Evolutionary conservation across 2,797 vertebrate genomes (phyloP).

Genomic region (Rhynchotus rufescens): DNA sequence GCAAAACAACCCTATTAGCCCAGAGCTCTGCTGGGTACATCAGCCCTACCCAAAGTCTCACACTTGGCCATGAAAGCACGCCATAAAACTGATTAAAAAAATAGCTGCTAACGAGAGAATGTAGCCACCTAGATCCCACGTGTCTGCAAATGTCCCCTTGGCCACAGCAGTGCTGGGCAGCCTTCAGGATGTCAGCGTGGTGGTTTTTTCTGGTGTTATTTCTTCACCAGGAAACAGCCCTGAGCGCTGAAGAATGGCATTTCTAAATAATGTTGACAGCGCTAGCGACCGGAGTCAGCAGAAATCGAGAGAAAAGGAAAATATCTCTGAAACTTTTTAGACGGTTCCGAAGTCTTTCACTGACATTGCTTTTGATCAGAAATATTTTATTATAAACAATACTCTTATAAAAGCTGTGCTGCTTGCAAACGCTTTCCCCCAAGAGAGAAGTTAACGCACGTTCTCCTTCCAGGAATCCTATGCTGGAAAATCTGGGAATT

Average conservation of each 20-base stretch:
- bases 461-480: neutral
- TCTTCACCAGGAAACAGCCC: neutral
- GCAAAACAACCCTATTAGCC: rapidly evolving
- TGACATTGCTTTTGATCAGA: constrained; percentile 38
- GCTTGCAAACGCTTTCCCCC: neutral
- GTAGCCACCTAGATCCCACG: neutral
- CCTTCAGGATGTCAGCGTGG: neutral
- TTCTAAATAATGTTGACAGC: constrained; percentile 29
- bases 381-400: neutral
- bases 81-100: neutral
- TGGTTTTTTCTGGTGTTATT: neutral
- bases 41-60: neutral
- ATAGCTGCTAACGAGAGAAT: neutral
- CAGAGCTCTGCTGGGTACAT: neutral
- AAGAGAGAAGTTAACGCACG: rapidly evolving
- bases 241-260: constrained; percentile 17
- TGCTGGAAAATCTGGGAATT: constrained; percentile 24
- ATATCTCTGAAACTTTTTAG: neutral
- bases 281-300: constrained; percentile 15
- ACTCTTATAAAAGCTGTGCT: neutral
- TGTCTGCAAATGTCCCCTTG: constrained; percentile 14
- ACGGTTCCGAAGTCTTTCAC: constrained; percentile 15
- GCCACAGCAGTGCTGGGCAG: neutral
- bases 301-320: neutral
- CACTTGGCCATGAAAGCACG: neutral